A percentile compares a stretch with the other conserved stretches of the same genome.
Conservation (phyloP, 2,888 invertebrate genomes). For the Eupithecia pulchellata region DNA sequence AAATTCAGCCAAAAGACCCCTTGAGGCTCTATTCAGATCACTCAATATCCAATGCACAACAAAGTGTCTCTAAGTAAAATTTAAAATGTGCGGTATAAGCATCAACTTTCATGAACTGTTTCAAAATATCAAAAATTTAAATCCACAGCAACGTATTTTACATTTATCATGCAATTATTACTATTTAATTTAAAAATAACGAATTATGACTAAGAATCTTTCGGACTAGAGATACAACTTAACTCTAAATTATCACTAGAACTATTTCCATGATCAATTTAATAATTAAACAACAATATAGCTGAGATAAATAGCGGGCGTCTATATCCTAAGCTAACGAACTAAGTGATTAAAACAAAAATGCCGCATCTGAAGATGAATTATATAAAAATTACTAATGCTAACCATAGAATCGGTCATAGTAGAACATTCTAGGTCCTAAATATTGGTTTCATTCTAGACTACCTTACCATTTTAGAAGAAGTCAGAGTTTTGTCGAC, state of each 20-base stretch:
- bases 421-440: not conserved
- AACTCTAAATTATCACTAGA: conserved; percentile 58
- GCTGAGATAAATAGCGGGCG: conserved; percentile 59
- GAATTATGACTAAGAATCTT: conserved; percentile 75
- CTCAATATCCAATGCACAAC: conserved; percentile 54
- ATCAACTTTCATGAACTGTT: conserved; percentile 60
- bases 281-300: conserved; percentile 52
- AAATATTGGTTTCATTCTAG: not conserved
- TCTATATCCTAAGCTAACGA: conserved; percentile 39
- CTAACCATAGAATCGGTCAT: not conserved
- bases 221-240: conserved; percentile 81
- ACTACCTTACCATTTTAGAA: not conserved
- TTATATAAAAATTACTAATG: not conserved
- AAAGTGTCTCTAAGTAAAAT: conserved; percentile 59
- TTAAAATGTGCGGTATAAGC: conserved; percentile 76
- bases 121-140: conserved; percentile 46
- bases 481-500: not conserved
- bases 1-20: not conserved
- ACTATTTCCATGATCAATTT: conserved; percentile 55
- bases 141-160: conserved; percentile 48
- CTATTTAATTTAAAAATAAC: conserved; percentile 57
- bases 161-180: conserved; percentile 34
- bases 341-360: conserved; percentile 45
- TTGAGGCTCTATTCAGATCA: conserved; percentile 31
- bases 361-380: not conserved